A percentile compares a stretch with the other conserved stretches of the same genome.
These are phyloP conservation scores for Neodiprion virginianus DNA, from an alignment of 1,140 invertebrate genomes.

Conservation along the genomic window DNA sequence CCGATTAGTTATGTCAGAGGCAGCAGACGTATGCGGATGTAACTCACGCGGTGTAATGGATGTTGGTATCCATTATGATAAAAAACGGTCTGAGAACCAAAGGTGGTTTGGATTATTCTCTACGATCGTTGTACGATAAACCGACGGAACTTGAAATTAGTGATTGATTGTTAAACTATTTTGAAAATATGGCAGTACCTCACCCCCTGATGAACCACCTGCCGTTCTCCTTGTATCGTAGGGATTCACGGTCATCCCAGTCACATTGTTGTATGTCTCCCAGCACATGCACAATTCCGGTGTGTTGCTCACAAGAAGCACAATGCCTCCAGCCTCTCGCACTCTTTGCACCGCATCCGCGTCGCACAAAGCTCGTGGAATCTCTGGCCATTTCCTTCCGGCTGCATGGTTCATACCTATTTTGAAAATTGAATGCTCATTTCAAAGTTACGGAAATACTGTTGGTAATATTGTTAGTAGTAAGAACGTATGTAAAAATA, in stretches of 20 bases:
- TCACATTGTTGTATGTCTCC: slow-evolving; percentile 88
- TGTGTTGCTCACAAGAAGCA: slow-evolving; percentile 87
- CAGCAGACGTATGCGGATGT: no score
- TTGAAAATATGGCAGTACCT: slow-evolving; percentile 54
- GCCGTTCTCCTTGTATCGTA: slow-evolving; percentile 79
- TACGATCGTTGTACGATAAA: no score
- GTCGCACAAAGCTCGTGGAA: slow-evolving; percentile 71
- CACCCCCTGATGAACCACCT: slow-evolving; percentile 83
- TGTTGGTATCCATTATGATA: no score
- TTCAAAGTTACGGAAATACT: neutral
- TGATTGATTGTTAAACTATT: no score
- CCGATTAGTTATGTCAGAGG: no score
- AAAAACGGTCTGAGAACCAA: no score
- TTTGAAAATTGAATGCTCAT: slow-evolving; percentile 32
- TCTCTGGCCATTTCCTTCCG: slow-evolving; percentile 61
- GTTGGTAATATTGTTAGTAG: neutral
- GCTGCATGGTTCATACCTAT: slow-evolving; percentile 64
- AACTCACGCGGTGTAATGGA: neutral
- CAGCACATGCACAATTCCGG: slow-evolving; percentile 91
- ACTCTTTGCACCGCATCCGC: slow-evolving; percentile 74
- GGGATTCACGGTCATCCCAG: slow-evolving; percentile 88
- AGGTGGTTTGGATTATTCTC: no score
- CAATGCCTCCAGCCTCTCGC: slow-evolving; percentile 83
- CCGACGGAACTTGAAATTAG: no score
- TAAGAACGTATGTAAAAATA: no score